A percentile compares a stretch with the other conserved stretches of the same genome.
These are phyloP conservation scores for Rugalucina vietnamica DNA, from an alignment of 2,888 invertebrate species.

Conservation along the genomic window DNA sequence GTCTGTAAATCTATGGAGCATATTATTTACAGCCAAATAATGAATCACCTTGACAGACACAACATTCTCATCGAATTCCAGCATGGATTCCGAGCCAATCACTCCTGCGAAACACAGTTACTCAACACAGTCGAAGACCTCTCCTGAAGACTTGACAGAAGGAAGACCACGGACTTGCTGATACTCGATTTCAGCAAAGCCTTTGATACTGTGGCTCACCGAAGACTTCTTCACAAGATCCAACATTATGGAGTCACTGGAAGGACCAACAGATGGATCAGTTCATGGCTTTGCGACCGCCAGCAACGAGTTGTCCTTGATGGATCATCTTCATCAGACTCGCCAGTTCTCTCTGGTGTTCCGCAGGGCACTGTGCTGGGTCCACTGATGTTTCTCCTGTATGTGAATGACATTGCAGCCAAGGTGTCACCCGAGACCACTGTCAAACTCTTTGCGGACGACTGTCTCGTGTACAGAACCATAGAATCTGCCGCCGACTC, in stretches of 20 bases:
- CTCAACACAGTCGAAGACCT: slow-evolving; percentile 18
- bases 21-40: slow-evolving; percentile 23
- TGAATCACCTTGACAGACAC: slow-evolving; percentile 19
- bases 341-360: slow-evolving; percentile 22
- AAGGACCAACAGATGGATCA: slow-evolving; percentile 19
- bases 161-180: slow-evolving; percentile 16
- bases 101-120: slow-evolving; percentile 26
- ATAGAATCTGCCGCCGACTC: neutral
- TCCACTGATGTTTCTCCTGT: slow-evolving; percentile 5
- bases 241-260: slow-evolving; percentile 14
- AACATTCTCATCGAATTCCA: slow-evolving; percentile 26
- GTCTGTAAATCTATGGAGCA: slow-evolving; percentile 5
- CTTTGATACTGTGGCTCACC: slow-evolving; percentile 23
- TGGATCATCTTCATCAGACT: slow-evolving; percentile 19
- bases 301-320: slow-evolving; percentile 29
- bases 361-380: neutral
- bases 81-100: slow-evolving; percentile 22
- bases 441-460: neutral
- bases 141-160: slow-evolving; percentile 11
- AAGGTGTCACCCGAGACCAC: neutral
- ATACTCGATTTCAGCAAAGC: slow-evolving; percentile 28
- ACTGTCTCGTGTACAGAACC: neutral
- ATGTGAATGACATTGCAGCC: neutral
- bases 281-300: slow-evolving; percentile 29
- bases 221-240: slow-evolving; percentile 21